phyloP scores from a whole-genome alignment of 2,797 vertebrate genomes.

The Clarias pachynema region DNA sequence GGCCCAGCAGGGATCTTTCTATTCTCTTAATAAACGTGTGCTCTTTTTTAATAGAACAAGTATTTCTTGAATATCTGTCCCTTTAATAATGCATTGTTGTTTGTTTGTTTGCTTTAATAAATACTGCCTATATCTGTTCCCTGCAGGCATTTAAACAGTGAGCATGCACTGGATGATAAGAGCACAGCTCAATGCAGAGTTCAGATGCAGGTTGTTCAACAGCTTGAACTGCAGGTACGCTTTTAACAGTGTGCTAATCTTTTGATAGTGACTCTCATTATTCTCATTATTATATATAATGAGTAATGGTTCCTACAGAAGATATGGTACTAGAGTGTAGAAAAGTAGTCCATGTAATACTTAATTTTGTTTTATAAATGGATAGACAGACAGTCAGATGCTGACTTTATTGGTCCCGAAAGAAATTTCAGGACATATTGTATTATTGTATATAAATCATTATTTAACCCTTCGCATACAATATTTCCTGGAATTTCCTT shows the following conservation, averaged over 20 bases:
- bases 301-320: not conserved
- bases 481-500: too few relatives aligned
- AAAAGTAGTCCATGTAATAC: not conserved
- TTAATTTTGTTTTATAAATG: not conserved
- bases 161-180: conserved; percentile 97
- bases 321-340: not conserved
- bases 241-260: not conserved
- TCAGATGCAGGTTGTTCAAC: conserved; percentile 99
- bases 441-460: too few relatives aligned
- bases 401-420: too few relatives aligned
- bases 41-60: too few relatives aligned
- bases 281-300: too few relatives aligned
- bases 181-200: conserved; percentile 98
- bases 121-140: conserved; percentile 39
- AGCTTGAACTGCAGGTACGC: conserved; percentile 95
- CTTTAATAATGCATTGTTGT: not conserved
- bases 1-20: not conserved
- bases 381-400: too few relatives aligned
- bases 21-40: not conserved
- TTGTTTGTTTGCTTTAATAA: not conserved
- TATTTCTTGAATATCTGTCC: not conserved
- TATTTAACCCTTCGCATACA: too few relatives aligned
- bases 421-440: too few relatives aligned
- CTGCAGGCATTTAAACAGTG: conserved; percentile 95
- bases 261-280: not conserved